These are phyloP conservation scores for Dicaeum eximium DNA, from an alignment of 2,113 vertebrate species.

Conservation along the genomic window DNA sequence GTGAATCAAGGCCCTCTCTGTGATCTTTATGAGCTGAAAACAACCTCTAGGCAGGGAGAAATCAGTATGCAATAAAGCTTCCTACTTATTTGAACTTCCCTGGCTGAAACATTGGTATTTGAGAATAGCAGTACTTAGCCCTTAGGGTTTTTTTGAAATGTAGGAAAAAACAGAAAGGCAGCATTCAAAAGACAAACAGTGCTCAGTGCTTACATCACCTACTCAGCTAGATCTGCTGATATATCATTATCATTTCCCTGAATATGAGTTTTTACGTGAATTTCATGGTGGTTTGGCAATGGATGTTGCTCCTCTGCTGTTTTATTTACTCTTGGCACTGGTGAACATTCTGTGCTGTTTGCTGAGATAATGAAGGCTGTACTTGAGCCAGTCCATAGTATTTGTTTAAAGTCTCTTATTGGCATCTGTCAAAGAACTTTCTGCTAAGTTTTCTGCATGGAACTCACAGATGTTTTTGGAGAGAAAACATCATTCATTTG, in stretches of 20 bases:
- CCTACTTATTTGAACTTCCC: slow-evolving; percentile 14
- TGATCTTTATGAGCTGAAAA: not conserved
- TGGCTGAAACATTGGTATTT: not conserved
- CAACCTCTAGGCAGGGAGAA: not conserved
- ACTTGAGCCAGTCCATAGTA: not conserved
- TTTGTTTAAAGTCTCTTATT: not conserved
- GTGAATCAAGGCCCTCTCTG: not conserved
- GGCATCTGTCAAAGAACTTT: not conserved
- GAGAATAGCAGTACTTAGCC: not conserved
- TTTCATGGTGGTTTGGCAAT: not conserved
- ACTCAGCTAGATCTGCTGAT: not conserved
- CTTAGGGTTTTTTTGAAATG: not conserved
- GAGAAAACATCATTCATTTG: not conserved
- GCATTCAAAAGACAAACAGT: not conserved
- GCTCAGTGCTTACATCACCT: not conserved
- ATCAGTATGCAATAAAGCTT: slow-evolving; percentile 60
- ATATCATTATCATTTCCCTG: not conserved
- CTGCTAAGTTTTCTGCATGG: not conserved
- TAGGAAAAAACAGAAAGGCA: not conserved
- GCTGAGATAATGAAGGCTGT: not conserved
- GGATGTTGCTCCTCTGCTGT: not conserved
- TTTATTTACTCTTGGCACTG: not conserved
- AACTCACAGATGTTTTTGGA: not conserved
- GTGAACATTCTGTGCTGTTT: not conserved
- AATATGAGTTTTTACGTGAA: not conserved